Evolutionary conservation across 2,113 vertebrate genomes (phyloP), one percentile per base, ranked within the genome.

Genomic region (Cromileptes altivelis): DNA sequence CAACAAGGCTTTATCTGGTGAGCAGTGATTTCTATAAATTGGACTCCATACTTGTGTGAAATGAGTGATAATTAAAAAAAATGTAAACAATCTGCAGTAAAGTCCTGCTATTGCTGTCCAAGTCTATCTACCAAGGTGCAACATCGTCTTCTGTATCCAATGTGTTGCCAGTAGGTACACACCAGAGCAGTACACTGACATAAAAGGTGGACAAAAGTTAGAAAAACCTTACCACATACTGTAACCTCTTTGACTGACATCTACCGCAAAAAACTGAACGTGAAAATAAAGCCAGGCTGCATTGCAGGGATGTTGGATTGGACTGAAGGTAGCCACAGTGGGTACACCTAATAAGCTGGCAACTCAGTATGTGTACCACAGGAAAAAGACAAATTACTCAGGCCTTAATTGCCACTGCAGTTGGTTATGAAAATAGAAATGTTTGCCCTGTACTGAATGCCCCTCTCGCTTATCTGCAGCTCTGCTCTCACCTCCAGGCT

Each of bases 401-500:
- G 25, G 40, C 7, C 37, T 77, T 65, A 80, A 65, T 85, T 13
- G 53, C 17, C n/a, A 30, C 49, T 68, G 62, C 57, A 73, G 52
- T 15, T 79, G n/a, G 52, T 64, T 60, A 23, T 85, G 30, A 80
- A 82, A 74, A 70, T 52, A 60, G 27, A 85, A 74, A 67, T 50
- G 56, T 67, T 56, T 81, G 50, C 42, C 45, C 64, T 63, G 15
- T 15, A 25, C 30, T 70, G 40, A 47, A 19, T 33, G 30, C 25
- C 53, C 49, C 15, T 55, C 52, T 52, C 42, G 47, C 50, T 1
- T 70, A 30, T 42, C 57, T 40, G 47, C 1, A 69, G 23, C 33
- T 56, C 49, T 63, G n/a, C 10, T 33, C 95, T 95, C 94, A 97
- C 98, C 98, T 96, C 97, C 98, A 25, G 96, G 96, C 84, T 96